Evolutionary conservation across 2,888 invertebrate genomes (phyloP).

Genomic region (Leptinotarsa juncta): DNA sequence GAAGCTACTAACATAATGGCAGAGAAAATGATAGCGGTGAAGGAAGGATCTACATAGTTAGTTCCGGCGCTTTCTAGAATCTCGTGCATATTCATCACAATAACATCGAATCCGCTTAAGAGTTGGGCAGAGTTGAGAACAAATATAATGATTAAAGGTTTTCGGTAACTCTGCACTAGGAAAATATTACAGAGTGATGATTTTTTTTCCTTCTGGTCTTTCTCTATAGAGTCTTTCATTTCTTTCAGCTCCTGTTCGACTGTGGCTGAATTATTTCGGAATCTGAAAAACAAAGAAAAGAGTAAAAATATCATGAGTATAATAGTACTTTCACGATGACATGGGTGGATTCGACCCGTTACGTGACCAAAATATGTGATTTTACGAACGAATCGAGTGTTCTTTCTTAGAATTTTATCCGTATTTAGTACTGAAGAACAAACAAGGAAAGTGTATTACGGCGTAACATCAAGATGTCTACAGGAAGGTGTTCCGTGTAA

Average conservation of each 20-base stretch:
- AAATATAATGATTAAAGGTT: constrained; percentile 60
- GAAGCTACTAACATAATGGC: constrained; percentile 59
- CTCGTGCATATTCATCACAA: constrained; percentile 62
- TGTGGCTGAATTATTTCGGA: constrained; percentile 51
- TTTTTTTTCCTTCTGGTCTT: constrained; percentile 59
- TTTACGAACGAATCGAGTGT: no score
- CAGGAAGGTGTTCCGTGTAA: no score
- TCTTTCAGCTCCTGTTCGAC: constrained; percentile 59
- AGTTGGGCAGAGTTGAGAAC: constrained; percentile 61
- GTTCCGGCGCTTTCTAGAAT: constrained; percentile 60
- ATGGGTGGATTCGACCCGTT: no score
- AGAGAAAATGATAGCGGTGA: constrained; percentile 60
- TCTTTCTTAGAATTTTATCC: no score
- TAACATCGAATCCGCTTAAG: constrained; percentile 61
- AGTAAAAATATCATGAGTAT: background rate
- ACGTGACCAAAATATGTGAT: no score
- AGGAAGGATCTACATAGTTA: constrained; percentile 55
- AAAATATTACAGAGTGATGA: constrained; percentile 57
- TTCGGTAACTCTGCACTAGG: constrained; percentile 59
- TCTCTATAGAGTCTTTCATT: constrained; percentile 57
- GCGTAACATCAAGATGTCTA: no score
- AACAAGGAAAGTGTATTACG: no score
- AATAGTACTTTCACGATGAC: no score
- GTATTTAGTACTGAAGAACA: no score
- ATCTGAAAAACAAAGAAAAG: constrained; percentile 12